Percentiles rank a stretch among this genome's conserved stretches.
These are phyloP conservation scores for Mionectes macconnelli DNA, from an alignment of 2,113 vertebrate species.

Conservation along the genomic window DNA sequence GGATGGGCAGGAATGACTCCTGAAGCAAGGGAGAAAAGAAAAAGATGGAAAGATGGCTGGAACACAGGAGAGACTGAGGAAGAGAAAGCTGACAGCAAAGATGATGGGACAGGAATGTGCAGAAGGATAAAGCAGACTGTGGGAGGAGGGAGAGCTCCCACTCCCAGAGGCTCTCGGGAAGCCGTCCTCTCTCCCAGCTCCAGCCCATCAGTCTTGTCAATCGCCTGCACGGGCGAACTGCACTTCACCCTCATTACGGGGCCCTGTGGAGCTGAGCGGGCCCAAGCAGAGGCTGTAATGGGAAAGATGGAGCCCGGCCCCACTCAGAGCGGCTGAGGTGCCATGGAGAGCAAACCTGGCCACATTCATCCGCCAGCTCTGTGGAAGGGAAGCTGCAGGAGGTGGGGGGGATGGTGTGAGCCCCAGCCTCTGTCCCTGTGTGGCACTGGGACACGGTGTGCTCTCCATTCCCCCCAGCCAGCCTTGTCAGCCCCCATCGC, in stretches of 20 bases:
- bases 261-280: not conserved
- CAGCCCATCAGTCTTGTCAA: constrained; percentile 51
- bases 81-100: not conserved
- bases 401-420: fast-evolving
- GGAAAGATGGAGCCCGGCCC: not conserved
- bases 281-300: not conserved
- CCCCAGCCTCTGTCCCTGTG: not conserved
- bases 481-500: not conserved
- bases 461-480: not conserved
- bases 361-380: not conserved
- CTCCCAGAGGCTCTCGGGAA: constrained; percentile 7
- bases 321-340: not conserved
- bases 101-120: not conserved
- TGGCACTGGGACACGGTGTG: not conserved
- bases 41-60: not conserved
- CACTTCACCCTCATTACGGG: constrained; percentile 20
- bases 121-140: not conserved
- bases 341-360: not conserved
- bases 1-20: not conserved
- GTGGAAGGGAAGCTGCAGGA: not conserved
- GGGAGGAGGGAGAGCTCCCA: not conserved
- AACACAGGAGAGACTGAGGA: not conserved
- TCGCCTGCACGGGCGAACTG: not conserved
- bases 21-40: not conserved
- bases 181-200: not conserved